phyloP scores from a whole-genome alignment of 2,113 vertebrate genomes.

The Amazona guildingii region DNA sequence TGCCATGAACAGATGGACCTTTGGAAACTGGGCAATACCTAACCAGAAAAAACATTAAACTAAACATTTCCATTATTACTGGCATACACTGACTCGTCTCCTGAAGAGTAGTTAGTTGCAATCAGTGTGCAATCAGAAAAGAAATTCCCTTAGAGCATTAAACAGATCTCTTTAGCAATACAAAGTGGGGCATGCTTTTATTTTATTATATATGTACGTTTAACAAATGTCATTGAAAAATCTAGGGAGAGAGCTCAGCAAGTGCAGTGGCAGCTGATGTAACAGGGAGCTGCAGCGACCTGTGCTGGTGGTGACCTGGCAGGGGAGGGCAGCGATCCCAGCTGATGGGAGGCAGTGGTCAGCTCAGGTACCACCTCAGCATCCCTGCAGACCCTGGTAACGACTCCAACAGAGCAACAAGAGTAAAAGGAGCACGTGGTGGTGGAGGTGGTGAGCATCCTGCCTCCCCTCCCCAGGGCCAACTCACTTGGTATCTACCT shows the following conservation, averaged over 20 bases:
- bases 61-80: neutral
- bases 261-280: rapidly evolving
- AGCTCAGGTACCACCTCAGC: neutral
- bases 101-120: neutral
- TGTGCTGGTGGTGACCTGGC: rapidly evolving
- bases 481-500: too few species aligned
- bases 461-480: neutral
- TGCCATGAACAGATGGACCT: neutral
- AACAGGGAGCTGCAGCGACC: neutral
- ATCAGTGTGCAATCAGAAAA: neutral
- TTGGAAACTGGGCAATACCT: neutral
- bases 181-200: neutral
- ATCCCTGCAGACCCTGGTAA: rapidly evolving
- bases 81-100: neutral
- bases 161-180: neutral
- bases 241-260: neutral
- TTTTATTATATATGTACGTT: neutral
- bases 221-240: neutral
- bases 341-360: neutral
- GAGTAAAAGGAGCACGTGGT: rapidly evolving
- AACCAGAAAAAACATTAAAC: neutral
- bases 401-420: rapidly evolving
- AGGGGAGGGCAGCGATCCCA: neutral
- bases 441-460: neutral
- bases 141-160: neutral